phyloP scores from a whole-genome alignment of 1,140 invertebrate genomes.

The Cherax quadricarinatus region DNA sequence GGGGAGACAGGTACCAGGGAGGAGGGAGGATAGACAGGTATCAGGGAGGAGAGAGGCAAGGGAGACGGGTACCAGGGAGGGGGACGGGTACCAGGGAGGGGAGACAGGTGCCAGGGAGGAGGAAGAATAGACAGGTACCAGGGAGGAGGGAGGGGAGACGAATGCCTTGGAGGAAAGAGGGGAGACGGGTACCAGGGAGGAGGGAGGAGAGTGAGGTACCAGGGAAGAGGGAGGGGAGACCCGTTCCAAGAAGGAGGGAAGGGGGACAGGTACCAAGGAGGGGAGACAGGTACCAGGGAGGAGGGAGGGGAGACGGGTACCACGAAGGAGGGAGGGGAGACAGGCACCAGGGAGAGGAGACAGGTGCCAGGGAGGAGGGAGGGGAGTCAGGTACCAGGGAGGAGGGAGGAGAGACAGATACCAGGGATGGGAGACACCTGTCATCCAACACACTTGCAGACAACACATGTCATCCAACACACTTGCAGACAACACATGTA shows the following conservation, averaged over 20 bases:
- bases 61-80: background rate
- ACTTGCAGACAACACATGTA: background rate
- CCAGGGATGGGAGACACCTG: background rate
- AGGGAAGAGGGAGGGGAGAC: background rate
- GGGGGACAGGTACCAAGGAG: background rate
- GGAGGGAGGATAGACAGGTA: background rate
- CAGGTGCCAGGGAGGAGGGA: background rate
- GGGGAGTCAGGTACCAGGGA: background rate
- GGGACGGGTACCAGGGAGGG: background rate
- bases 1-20: background rate
- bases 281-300: too few relatives aligned
- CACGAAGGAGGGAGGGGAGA: background rate
- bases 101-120: background rate
- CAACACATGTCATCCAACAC: background rate
- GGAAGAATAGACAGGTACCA: background rate
- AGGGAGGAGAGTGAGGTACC: background rate
- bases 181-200: background rate
- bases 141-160: too few relatives aligned
- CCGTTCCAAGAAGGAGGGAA: background rate
- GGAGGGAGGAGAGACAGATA: slow-evolving; percentile 15
- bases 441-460: background rate
- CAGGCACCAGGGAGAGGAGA: background rate
- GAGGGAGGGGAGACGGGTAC: background rate
- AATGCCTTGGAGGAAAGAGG: too few relatives aligned
- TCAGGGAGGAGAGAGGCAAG: background rate